Evolutionary conservation across 2,888 invertebrate species (phyloP), one percentile per base, ranked within the genome.

Genomic region (Cerceris ruficornis): DNA sequence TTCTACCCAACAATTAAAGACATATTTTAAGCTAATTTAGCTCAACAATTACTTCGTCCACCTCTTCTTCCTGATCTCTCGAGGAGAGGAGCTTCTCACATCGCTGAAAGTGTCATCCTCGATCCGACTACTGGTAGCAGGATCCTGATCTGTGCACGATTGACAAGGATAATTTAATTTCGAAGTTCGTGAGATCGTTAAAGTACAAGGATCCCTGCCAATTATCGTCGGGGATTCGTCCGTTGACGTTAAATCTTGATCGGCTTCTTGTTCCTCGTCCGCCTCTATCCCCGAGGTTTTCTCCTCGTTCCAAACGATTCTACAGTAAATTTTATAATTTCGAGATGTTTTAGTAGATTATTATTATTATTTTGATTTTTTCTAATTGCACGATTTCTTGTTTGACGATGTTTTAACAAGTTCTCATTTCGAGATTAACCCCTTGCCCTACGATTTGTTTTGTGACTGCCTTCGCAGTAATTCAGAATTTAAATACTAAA

Each of bases 81-180:
- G 62, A 0, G 64, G 69, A 0, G 78, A 58, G 7, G 86, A 87
- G 39, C 82, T 87, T 59, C 75, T 83, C 50, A 81, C 81, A 41
- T 88, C 86, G 17, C 80, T 86, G 64, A 70, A 79, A 7, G 77
- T 69, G n/a, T 84, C 81, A 8, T 77, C 71, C 4, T 68, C 69
- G 17, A 77, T 70, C 28, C 57, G 82, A 64, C 55, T 69, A 17
- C 28, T 67, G 42, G 71, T 58, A 15, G 57, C 13, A 13, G 55
- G 65, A 62, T 72, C 62, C n/a, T 75, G 42, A 42, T 86, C 69
- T 42, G 78, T 78, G 60, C 83, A 86, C 7, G 83, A 80, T 60
- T 73, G 81, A 66, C 84, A 86, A 0, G 79, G 60, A 15, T 79
- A 85, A 49, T 81, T 84, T 9, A 82, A 46, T 72, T 81, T 78